These are phyloP conservation scores for Melanotaenia parkinsoni DNA, from an alignment of 2,797 vertebrate genomes.

Conservation along the genomic window DNA sequence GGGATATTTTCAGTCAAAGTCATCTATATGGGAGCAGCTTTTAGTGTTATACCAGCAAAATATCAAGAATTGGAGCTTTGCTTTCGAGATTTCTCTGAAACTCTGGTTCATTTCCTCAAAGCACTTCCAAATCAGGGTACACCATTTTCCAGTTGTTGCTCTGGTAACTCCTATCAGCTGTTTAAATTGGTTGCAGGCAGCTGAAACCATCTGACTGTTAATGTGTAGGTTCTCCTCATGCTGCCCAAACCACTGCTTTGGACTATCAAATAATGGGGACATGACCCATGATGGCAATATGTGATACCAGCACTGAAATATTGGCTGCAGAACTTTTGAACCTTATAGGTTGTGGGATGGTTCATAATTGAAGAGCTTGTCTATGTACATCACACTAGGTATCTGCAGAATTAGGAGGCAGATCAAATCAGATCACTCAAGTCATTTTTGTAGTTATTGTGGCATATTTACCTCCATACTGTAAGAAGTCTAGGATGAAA, in stretches of 20 bases:
- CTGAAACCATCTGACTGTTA: constrained; percentile 4
- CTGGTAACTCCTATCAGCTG: constrained; percentile 9
- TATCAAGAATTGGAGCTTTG: not conserved
- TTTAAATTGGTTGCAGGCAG: constrained; percentile 10
- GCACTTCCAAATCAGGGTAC: not conserved
- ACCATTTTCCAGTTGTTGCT: constrained; percentile 7
- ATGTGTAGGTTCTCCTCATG: not conserved
- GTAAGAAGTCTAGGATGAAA: not conserved
- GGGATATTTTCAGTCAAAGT: not conserved
- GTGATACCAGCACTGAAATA: not conserved
- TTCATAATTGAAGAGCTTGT: not conserved
- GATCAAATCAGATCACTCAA: not conserved
- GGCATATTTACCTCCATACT: not conserved
- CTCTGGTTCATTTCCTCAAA: not conserved
- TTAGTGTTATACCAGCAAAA: not conserved
- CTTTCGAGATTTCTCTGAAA: not conserved
- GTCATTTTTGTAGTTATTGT: not conserved
- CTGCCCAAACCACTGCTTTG: not conserved
- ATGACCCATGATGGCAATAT: not conserved
- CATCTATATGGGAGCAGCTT: not conserved
- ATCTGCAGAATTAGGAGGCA: not conserved
- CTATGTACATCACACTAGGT: not conserved
- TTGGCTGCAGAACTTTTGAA: not conserved
- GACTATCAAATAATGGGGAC: not conserved
- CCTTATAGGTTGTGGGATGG: not conserved